Evolutionary conservation across 2,888 invertebrate genomes (phyloP).

Genomic region (Frankliniella fusca): DNA sequence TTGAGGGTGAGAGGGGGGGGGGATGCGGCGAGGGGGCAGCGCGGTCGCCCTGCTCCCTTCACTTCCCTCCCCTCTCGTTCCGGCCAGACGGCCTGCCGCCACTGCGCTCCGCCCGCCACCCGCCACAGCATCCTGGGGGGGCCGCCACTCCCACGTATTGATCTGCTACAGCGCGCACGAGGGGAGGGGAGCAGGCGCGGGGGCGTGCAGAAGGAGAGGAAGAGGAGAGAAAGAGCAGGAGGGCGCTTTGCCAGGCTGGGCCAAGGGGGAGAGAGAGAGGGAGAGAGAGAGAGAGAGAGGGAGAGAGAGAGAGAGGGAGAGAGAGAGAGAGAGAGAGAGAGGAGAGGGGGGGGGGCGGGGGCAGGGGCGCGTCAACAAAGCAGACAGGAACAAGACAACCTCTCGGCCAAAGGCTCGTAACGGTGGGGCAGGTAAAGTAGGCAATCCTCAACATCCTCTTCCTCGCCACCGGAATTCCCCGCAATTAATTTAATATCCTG

Average conservation of each 20-base stretch:
- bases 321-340: background rate
- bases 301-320: background rate
- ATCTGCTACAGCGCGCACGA: conserved; percentile 17
- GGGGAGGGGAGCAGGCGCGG: background rate
- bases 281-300: background rate
- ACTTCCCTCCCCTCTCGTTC: background rate
- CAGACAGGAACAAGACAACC: background rate
- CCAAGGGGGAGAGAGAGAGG: background rate
- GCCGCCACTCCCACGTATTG: conserved; percentile 2
- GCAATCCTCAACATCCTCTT: too few relatives aligned
- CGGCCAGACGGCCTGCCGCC: conserved; percentile 14
- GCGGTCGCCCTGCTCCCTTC: too few relatives aligned
- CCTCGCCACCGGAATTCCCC: too few relatives aligned
- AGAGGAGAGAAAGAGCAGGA: background rate
- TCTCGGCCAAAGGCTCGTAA: too few relatives aligned
- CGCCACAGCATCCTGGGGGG: background rate
- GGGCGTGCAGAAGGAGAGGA: background rate
- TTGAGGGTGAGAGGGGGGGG: too few relatives aligned
- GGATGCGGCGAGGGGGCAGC: too few relatives aligned
- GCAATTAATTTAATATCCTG: too few relatives aligned
- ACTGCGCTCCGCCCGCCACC: background rate
- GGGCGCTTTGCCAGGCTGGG: too few relatives aligned
- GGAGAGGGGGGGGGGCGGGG: background rate
- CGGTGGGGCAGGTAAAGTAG: too few relatives aligned
- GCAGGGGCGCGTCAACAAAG: background rate